Conservation (phyloP, 2,113 vertebrate species). For the Poeciliopsis turrubarensis region DNA sequence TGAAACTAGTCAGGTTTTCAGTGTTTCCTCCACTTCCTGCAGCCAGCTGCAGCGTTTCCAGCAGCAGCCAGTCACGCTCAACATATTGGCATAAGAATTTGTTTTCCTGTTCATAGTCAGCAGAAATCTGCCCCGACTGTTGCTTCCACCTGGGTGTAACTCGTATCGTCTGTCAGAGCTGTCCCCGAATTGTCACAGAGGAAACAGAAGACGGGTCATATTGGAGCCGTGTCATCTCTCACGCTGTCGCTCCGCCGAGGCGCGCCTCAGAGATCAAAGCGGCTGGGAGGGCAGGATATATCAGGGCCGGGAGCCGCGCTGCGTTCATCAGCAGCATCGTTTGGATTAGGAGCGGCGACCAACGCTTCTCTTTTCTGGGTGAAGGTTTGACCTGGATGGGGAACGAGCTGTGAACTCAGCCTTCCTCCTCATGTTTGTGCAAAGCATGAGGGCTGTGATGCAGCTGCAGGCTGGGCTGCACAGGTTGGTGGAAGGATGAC, state of each 20-base stretch:
- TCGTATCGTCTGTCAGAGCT: conserved; percentile 54
- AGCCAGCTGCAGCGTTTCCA: conserved; percentile 16
- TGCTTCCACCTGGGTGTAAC: conserved; percentile 61
- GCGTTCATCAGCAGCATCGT: conserved; percentile 26
- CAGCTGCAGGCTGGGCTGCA: conserved; percentile 4
- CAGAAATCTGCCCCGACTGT: conserved; percentile 50
- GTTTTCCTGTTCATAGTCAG: conserved; percentile 21
- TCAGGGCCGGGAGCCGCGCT: conserved; percentile 3
- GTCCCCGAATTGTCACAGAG: conserved; percentile 49
- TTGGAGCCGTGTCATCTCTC: conserved; percentile 24
- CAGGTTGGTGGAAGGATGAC: conserved; percentile 39
- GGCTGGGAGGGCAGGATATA: conserved; percentile 25
- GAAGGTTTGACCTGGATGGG: conserved; percentile 22
- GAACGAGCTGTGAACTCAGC: conserved; percentile 12
- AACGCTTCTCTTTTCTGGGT: conserved; percentile 1
- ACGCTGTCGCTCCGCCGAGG: conserved; percentile 33
- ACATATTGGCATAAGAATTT: conserved; percentile 13
- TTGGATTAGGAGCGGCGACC: conserved; percentile 14
- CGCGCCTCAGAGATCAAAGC: conserved; percentile 47
- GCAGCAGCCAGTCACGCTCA: not conserved
- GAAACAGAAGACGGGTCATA: conserved; percentile 47
- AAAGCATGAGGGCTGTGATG: not conserved
- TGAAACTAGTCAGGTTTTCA: not conserved
- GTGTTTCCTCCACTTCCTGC: not conserved
- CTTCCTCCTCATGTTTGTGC: not conserved